A percentile compares a stretch with the other conserved stretches of the same genome.
Conservation (phyloP, 2,113 vertebrate species). For the Carollia perspicillata region DNA sequence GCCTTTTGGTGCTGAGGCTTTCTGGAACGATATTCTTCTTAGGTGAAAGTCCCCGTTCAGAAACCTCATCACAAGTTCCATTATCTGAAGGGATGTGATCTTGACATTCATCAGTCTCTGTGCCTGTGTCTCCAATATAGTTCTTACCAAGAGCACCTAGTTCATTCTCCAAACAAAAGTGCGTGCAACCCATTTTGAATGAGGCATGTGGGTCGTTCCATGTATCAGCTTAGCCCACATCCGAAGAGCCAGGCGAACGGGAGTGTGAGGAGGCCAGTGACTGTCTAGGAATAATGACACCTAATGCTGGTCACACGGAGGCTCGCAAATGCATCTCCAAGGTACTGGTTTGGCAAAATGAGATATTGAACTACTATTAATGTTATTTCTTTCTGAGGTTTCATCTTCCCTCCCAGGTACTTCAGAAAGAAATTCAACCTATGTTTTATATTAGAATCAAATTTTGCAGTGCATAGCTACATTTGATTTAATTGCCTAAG, state of each 20-base stretch:
- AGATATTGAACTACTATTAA: neutral
- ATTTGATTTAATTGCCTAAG: neutral
- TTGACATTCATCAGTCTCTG: slow-evolving; percentile 72
- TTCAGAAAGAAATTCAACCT: neutral
- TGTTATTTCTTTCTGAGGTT: neutral
- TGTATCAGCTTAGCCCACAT: neutral
- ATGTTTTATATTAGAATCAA: neutral
- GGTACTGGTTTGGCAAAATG: slow-evolving; percentile 20
- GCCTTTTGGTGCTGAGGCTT: slow-evolving; percentile 65
- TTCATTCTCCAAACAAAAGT: slow-evolving; percentile 61
- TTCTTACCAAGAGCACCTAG: slow-evolving; percentile 48
- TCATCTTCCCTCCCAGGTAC: neutral
- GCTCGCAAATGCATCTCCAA: neutral
- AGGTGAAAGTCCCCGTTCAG: slow-evolving; percentile 66
- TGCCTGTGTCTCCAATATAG: slow-evolving; percentile 67
- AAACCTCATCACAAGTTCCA: slow-evolving; percentile 36
- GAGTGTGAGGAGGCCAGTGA: slow-evolving; percentile 25
- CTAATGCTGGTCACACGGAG: neutral
- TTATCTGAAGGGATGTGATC: slow-evolving; percentile 51
- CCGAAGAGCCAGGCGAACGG: slow-evolving; percentile 60
- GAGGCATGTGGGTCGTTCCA: neutral
- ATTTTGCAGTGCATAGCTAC: neutral
- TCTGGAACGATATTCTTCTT: slow-evolving; percentile 57
- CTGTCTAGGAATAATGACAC: neutral
- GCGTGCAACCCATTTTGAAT: slow-evolving; percentile 33